Conservation (phyloP, 2,113 vertebrate genomes). For the Hemichromis elongatus region DNA sequence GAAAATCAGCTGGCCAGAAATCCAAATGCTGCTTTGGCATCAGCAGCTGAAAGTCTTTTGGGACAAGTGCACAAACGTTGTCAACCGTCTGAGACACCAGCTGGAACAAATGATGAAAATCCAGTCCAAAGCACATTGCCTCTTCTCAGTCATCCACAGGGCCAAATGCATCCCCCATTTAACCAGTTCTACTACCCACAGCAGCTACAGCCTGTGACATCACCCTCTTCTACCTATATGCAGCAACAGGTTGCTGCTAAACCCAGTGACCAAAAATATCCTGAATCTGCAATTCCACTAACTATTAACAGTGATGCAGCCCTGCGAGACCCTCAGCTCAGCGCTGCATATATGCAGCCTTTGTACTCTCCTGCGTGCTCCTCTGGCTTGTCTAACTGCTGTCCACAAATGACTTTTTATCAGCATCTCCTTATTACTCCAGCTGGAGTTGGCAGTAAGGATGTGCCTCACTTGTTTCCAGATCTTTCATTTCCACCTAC, state of each 20-base stretch:
- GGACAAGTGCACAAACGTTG: not conserved
- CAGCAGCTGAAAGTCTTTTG: not conserved
- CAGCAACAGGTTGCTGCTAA: not conserved
- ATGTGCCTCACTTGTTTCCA: not conserved
- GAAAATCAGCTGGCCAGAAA: not conserved
- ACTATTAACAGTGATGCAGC: not conserved
- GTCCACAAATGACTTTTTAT: constrained; percentile 52
- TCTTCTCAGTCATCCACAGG: not conserved
- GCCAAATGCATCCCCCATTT: not conserved
- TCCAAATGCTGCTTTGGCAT: not conserved
- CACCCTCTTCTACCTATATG: not conserved
- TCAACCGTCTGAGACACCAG: not conserved
- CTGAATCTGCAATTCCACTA: not conserved
- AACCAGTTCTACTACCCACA: not conserved
- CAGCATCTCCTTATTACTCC: constrained; percentile 55
- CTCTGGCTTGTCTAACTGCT: constrained; percentile 40
- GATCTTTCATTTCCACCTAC: not conserved
- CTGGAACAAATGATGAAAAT: not conserved
- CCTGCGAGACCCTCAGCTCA: not conserved
- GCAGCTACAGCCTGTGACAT: not conserved
- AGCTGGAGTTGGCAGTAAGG: not conserved
- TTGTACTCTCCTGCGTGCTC: constrained; percentile 23
- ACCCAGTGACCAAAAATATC: not conserved
- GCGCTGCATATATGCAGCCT: not conserved
- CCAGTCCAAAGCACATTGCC: not conserved